These are phyloP conservation scores for Ataeniobius toweri DNA, from an alignment of 2,797 vertebrate species.

Conservation along the genomic window DNA sequence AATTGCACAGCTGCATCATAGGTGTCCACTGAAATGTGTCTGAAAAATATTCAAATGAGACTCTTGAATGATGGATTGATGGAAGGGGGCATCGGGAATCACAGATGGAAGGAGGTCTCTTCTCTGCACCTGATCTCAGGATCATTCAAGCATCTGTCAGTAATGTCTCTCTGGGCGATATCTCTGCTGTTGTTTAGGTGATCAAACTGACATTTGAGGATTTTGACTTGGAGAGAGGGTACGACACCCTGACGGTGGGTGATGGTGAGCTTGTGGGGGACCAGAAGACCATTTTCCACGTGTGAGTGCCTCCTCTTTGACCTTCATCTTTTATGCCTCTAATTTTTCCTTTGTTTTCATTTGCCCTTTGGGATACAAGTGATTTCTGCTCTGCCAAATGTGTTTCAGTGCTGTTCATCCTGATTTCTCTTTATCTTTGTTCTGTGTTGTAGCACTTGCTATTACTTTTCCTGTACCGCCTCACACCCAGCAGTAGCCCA, in stretches of 20 bases:
- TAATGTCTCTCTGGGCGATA: slow-evolving; percentile 39
- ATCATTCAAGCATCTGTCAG: slow-evolving; percentile 44
- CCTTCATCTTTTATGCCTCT: slow-evolving; percentile 41
- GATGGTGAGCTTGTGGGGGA: slow-evolving; percentile 95
- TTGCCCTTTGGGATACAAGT: slow-evolving; percentile 32
- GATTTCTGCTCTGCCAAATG: slow-evolving; percentile 35
- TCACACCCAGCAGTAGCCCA: slow-evolving; percentile 23
- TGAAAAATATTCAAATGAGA: slow-evolving; percentile 14
- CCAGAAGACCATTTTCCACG: slow-evolving; percentile 96
- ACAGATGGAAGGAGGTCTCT: slow-evolving; percentile 54
- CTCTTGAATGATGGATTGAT: slow-evolving; percentile 34
- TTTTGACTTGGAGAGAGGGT: slow-evolving; percentile 96
- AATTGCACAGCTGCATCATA: background rate
- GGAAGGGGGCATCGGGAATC: slow-evolving; percentile 23
- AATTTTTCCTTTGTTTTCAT: slow-evolving; percentile 36
- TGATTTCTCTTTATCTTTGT: slow-evolving; percentile 32
- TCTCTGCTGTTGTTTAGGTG: slow-evolving; percentile 81
- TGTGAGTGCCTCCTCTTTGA: slow-evolving; percentile 85
- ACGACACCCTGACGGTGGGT: slow-evolving; percentile 96
- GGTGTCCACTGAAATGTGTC: slow-evolving; percentile 12
- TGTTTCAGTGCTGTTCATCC: slow-evolving; percentile 41
- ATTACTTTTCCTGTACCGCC: slow-evolving; percentile 23
- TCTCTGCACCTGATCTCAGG: slow-evolving; percentile 37
- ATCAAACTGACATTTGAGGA: slow-evolving; percentile 99
- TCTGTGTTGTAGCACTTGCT: slow-evolving; percentile 14